Evolutionary conservation across 2,113 vertebrate species (phyloP), one percentile per base, ranked within the genome.

Genomic region (Pyxicephalus adspersus): DNA sequence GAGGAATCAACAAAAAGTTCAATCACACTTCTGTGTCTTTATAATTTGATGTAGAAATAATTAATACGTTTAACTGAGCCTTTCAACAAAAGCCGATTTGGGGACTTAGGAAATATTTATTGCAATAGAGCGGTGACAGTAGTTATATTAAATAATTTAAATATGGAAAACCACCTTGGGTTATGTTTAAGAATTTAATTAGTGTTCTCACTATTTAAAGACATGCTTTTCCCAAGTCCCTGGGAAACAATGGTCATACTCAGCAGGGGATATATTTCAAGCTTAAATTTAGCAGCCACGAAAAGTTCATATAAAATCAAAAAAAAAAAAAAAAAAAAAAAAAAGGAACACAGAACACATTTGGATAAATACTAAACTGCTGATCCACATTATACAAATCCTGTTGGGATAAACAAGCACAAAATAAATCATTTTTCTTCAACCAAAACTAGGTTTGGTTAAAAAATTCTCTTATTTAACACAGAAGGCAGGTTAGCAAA

Each of bases 11-110:
- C 79, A 73, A 38, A 81, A 74, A 57, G 80, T 75, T 75, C 51
- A 58, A 74, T 74, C 71, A 57, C 61, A 75, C 28, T 55, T 75
- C 61, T 55, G 45, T 73, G 70, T 75, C 71, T 66, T 82, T 57
- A 9, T 66, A 82, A 82, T 81, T 66, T 74, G 61, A 82, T 82
- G 71, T 66, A 66, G 63, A 75, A 82, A 82, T 75, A 82, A 82
- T 82, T 75, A 74, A 82, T 75, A 82, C 50, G 61, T 57, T 74
- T 57, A 25, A 82, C 51, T 66, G 63, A 31, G 51, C 17, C 45
- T 52, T 55, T 52, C 25, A 51, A 65, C 77, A 71, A 71, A 80
- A 70, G 57, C 52, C 64, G 66, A 80, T 29, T 61, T 18, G 34
- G 57, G 38, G 57, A 71, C 38, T 22, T 51, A 63, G 65, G 70